Percentiles rank a stretch among this genome's conserved stretches.
Evolutionary conservation across 2,888 invertebrate species (phyloP).

Genomic region (Heteropelma amictum): DNA sequence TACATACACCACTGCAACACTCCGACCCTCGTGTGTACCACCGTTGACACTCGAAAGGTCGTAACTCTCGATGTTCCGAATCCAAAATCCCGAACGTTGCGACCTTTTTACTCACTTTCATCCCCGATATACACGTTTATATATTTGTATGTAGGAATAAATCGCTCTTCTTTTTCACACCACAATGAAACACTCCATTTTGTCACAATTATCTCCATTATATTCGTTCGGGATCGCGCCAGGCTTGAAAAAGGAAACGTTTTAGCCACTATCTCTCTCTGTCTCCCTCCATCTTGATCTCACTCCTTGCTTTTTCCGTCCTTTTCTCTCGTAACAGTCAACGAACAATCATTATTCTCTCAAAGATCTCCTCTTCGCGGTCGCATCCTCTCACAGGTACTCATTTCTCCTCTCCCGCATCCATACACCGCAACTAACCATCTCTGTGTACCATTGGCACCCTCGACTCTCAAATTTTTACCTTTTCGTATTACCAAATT

Average conservation of each 20-base stretch:
- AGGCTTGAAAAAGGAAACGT: constrained; percentile 62
- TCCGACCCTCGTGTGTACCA: background rate
- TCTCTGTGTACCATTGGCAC: background rate
- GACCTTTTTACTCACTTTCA: background rate
- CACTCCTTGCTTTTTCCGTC: no score
- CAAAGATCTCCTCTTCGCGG: constrained; percentile 39
- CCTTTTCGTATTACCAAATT: constrained; percentile 57
- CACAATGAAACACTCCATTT: constrained; percentile 75
- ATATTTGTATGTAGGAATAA: constrained; percentile 8
- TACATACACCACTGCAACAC: constrained; percentile 55
- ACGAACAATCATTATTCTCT: constrained; percentile 23
- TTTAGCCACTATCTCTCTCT: constrained; percentile 66
- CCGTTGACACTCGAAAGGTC: background rate
- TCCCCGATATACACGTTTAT: background rate
- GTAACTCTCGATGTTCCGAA: background rate
- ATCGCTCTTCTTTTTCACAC: constrained; percentile 48
- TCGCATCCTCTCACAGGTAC: constrained; percentile 26
- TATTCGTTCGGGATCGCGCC: constrained; percentile 59
- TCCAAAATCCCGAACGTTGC: background rate
- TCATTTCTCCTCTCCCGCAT: background rate
- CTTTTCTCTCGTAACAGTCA: no score
- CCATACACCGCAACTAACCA: background rate
- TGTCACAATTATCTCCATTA: constrained; percentile 77
- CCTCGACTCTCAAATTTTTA: constrained; percentile 17
- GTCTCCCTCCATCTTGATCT: no score